Evolutionary conservation across 2,888 invertebrate genomes (phyloP).

Genomic region (Volucella zonaria): DNA sequence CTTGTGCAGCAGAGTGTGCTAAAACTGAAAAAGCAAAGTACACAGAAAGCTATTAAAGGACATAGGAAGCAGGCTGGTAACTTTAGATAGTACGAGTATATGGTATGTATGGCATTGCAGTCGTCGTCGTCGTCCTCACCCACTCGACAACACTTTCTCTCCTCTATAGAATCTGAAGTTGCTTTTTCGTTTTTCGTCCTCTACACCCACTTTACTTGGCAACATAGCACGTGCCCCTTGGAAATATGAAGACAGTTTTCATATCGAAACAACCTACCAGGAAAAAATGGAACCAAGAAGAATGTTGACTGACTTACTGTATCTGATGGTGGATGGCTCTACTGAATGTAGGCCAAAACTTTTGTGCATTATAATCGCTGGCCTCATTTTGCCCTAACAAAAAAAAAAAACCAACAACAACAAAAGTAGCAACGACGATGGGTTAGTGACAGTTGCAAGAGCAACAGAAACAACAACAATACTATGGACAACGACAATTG

Average conservation of each 20-base stretch:
- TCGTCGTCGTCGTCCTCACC: slow-evolving; percentile 33
- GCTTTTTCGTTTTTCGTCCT: slow-evolving; percentile 3
- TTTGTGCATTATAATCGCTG: slow-evolving; percentile 67
- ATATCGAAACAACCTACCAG: slow-evolving; percentile 37
- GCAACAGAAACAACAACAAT: slow-evolving; percentile 30
- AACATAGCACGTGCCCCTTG: slow-evolving; percentile 16
- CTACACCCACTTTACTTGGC: background rate
- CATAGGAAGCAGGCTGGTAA: slow-evolving; percentile 54
- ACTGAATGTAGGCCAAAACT: slow-evolving; percentile 68
- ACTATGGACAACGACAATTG: slow-evolving; percentile 40
- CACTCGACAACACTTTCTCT: slow-evolving; percentile 63
- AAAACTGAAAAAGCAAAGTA: slow-evolving; percentile 62
- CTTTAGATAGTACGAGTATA: slow-evolving; percentile 26
- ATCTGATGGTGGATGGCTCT: slow-evolving; percentile 35
- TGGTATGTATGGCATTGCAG: slow-evolving; percentile 52
- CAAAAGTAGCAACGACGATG: slow-evolving; percentile 28
- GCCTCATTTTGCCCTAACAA: slow-evolving; percentile 63
- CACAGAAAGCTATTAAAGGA: slow-evolving; percentile 67
- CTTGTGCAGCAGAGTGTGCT: slow-evolving; percentile 58
- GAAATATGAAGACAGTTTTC: slow-evolving; percentile 46
- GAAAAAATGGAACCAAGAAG: slow-evolving; percentile 34
- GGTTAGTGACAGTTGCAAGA: slow-evolving; percentile 21
- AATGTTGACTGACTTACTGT: slow-evolving; percentile 60
- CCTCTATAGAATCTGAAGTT: slow-evolving; percentile 1
- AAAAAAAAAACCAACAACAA: slow-evolving; percentile 38